Evolutionary conservation across 2,113 vertebrate genomes (phyloP).

Genomic region (Tautogolabrus adspersus): DNA sequence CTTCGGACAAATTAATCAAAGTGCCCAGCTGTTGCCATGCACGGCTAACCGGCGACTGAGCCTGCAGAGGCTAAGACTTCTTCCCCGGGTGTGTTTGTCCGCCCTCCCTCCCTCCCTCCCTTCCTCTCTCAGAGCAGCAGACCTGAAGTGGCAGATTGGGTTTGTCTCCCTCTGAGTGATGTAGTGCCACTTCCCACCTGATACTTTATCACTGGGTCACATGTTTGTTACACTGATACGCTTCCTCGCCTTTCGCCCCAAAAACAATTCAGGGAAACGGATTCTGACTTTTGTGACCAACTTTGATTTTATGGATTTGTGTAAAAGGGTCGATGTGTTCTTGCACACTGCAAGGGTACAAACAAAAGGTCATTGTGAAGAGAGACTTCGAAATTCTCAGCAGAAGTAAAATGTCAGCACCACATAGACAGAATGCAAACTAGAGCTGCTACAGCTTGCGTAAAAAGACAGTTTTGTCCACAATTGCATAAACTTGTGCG

Average conservation of each 20-base stretch:
- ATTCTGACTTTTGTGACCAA: slow-evolving; percentile 30
- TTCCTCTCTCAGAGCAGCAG: slow-evolving; percentile 37
- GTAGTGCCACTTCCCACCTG: slow-evolving; percentile 62
- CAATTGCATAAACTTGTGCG: background rate
- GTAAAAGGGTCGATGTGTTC: background rate
- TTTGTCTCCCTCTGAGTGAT: slow-evolving; percentile 70
- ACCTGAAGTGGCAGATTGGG: slow-evolving; percentile 70
- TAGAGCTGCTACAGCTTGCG: no score
- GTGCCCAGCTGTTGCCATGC: slow-evolving; percentile 78
- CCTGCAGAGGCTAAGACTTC: slow-evolving; percentile 46
- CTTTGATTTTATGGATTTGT: background rate
- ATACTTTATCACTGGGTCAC: slow-evolving; percentile 68
- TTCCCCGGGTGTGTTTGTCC: slow-evolving; percentile 36
- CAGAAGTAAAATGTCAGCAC: background rate
- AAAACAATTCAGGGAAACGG: slow-evolving; percentile 45
- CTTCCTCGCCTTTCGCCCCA: slow-evolving; percentile 24
- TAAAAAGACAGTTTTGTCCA: no score
- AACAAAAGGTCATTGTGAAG: background rate
- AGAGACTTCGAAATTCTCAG: background rate
- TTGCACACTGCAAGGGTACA: background rate
- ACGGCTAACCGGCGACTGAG: slow-evolving; percentile 63
- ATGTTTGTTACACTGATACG: slow-evolving; percentile 45
- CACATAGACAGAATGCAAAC: no score
- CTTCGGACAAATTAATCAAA: slow-evolving; percentile 82
- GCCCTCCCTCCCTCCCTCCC: slow-evolving; percentile 9